A percentile compares a stretch with the other conserved stretches of the same genome.
These are phyloP conservation scores for Ophraella communa DNA, from an alignment of 2,888 invertebrate genomes.

Conservation along the genomic window DNA sequence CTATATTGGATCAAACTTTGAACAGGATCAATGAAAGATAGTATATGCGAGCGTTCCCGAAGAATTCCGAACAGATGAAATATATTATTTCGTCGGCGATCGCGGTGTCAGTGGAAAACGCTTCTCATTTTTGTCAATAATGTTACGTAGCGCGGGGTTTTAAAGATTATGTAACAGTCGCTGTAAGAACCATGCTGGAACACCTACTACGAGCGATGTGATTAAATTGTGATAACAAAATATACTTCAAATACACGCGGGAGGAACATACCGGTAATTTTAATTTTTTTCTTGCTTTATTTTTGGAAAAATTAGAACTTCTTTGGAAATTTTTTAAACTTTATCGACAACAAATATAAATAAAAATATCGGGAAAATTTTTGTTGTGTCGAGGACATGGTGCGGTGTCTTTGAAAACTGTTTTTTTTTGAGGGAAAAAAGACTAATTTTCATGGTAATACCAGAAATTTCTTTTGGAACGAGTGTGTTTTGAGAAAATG, in stretches of 20 bases:
- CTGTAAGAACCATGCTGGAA: constrained; percentile 29
- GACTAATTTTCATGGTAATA: constrained; percentile 38
- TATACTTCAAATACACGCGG: constrained; percentile 35
- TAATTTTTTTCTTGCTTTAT: background rate
- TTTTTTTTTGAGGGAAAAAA: background rate
- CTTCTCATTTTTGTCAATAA: constrained; percentile 48
- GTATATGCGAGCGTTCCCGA: constrained; percentile 28
- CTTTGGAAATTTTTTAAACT: background rate
- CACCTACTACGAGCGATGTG: constrained; percentile 31
- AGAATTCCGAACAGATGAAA: constrained; percentile 37
- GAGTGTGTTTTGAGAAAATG: constrained; percentile 57
- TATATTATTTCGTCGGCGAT: constrained; percentile 38
- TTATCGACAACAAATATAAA: background rate
- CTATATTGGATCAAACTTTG: constrained; percentile 17
- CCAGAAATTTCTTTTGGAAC: constrained; percentile 18
- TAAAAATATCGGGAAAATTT: background rate
- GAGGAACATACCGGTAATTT: constrained; percentile 14
- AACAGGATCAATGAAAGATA: constrained; percentile 30
- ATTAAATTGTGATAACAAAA: constrained; percentile 35
- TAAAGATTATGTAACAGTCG: constrained; percentile 36
- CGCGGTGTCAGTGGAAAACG: constrained; percentile 41
- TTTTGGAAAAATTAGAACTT: background rate
- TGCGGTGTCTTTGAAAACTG: background rate
- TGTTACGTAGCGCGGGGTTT: constrained; percentile 42
- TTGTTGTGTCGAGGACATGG: background rate